Percentiles rank a stretch among this genome's conserved stretches.
Evolutionary conservation across 1,140 invertebrate species (phyloP).

Genomic region (Calephelis nemesis): DNA sequence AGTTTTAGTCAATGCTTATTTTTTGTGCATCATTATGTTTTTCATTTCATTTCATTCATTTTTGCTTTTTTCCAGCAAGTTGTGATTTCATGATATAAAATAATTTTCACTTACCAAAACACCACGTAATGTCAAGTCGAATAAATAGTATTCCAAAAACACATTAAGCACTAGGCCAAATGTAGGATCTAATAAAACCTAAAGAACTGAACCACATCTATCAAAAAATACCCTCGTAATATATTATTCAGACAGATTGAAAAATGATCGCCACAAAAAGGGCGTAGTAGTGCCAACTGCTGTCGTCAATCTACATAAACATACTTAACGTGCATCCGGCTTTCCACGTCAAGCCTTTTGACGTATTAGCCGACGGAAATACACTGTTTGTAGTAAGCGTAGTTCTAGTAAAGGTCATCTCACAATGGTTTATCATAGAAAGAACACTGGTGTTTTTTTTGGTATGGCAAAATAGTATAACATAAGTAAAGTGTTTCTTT

Average conservation of each 20-base stretch:
- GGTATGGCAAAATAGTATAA: too few relatives aligned
- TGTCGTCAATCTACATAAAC: constrained; percentile 15
- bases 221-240: constrained; percentile 18
- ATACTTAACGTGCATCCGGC: constrained; percentile 13
- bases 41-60: too few relatives aligned
- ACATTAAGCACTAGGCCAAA: background rate
- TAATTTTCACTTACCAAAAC: too few relatives aligned
- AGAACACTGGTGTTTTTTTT: too few relatives aligned
- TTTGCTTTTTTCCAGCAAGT: too few relatives aligned
- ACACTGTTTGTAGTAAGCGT: background rate
- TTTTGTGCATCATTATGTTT: too few relatives aligned
- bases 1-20: too few relatives aligned
- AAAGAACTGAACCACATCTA: background rate
- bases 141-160: background rate
- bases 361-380: constrained; percentile 5
- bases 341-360: background rate
- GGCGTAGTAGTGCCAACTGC: constrained; percentile 14
- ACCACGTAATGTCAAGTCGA: too few relatives aligned
- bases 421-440: background rate
- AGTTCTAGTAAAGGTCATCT: background rate
- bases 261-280: constrained; percentile 15
- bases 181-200: background rate
- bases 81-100: too few relatives aligned
- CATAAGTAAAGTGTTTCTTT: too few relatives aligned
- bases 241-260: constrained; percentile 17